Base-by-base conservation (phyloP, 2,888 invertebrate species). In the Tortrix viridana region DNA sequence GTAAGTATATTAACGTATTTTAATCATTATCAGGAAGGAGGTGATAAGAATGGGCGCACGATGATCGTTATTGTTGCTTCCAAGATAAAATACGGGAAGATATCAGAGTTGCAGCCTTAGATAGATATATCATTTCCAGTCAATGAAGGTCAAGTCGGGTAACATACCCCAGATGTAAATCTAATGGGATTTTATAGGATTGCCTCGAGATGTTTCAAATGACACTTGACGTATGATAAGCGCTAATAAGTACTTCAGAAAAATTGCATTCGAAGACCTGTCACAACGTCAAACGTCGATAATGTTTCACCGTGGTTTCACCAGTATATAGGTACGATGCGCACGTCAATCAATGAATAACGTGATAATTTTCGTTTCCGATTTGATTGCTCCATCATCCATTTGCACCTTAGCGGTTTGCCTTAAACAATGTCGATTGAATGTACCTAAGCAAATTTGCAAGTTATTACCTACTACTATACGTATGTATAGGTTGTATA, bases 11-110 rank as follows among this genome's bases (percentile, higher is more conserved):
- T 84, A 86, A 82, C 81, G 82, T 85, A 85, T 86, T 89, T 86
- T 84, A 85, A 85, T 86, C 79, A 86, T 86, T 87, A 88, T 88
- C 88, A 85, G 81, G 76, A 72, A 85, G 81, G 76, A 72, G 69
- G 67, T 72, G 90, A 89, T 89, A 90, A 89, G 81, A 76, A 65
- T 65, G 69, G 78, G 77, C 75, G 79, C 79, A 84, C 83, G 82
- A 89, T 89, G 86, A 87, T 88, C 84, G 86, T 66, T 48, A 55
- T 80, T 68, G 77, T 81, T 74, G 78, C 78, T 78, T 74, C 76
- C 65, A 74, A 79, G 80, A 82, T 81, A 86, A 50, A 76, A 75
- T 74, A 75, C 75, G 80, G 79, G 75, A 69, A 79, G 81, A 82
- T 81, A 84, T 68, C 66, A 60, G 67, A 76, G 77, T 73, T 88